Conservation (phyloP, 2,888 invertebrate genomes). For the Synergus laeviventris region DNA sequence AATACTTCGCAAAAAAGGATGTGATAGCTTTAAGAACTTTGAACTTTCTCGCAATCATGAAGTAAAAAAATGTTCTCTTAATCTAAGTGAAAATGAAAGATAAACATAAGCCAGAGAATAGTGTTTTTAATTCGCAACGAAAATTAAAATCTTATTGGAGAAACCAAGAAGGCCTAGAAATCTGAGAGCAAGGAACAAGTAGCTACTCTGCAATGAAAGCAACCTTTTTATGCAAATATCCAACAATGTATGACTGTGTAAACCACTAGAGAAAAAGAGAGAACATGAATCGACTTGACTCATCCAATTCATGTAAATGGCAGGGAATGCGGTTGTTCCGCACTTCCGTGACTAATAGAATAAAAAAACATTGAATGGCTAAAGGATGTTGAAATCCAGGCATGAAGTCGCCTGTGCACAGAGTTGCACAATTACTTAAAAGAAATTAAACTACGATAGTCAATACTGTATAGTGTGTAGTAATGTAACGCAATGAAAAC, state of each 20-base stretch:
- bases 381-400: constrained; percentile 1
- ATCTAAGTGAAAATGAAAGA: not conserved
- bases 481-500: not conserved
- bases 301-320: not conserved
- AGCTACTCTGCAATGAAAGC: not conserved
- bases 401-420: not conserved
- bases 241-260: not conserved
- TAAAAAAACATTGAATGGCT: not conserved
- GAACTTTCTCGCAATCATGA: constrained; percentile 5
- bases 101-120: not conserved
- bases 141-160: not conserved
- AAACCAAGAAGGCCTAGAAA: not conserved
- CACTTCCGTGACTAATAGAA: not conserved
- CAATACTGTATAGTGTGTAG: not conserved
- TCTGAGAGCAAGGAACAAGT: not conserved
- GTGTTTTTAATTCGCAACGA: not conserved
- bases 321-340: not conserved
- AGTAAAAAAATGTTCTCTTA: not conserved
- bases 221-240: not conserved
- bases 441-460: not conserved
- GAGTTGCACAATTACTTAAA: not conserved
- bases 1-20: not conserved
- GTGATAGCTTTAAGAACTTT: constrained; percentile 28
- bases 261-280: not conserved
- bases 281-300: not conserved